Percentiles rank a stretch among this genome's conserved stretches.
Conservation (phyloP, 2,888 invertebrate genomes). For the Embidobia sp. region DNA sequence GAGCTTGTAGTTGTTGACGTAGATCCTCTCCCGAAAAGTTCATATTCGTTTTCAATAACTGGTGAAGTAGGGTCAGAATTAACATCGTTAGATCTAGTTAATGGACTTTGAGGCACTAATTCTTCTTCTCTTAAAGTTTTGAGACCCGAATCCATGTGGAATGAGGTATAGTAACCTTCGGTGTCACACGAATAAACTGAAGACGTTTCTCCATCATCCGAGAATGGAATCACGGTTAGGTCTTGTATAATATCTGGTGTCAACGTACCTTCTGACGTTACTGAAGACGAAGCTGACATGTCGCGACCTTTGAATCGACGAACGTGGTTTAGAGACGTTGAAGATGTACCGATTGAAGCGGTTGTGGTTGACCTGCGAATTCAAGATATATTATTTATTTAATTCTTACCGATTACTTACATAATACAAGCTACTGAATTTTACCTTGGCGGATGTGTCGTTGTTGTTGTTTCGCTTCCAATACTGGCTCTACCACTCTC, state of each 20-base stretch:
- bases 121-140: constrained; percentile 91
- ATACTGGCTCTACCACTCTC: constrained; percentile 93
- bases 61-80: constrained; percentile 87
- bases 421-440: not conserved
- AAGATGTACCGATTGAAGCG: constrained; percentile 80
- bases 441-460: constrained; percentile 82
- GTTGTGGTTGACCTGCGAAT: constrained; percentile 80
- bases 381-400: too few species aligned
- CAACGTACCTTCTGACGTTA: constrained; percentile 92
- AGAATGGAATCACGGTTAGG: constrained; percentile 83
- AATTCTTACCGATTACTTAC: too few species aligned
- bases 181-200: constrained; percentile 98
- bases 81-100: constrained; percentile 84
- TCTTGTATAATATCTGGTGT: constrained; percentile 92
- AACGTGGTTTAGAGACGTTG: constrained; percentile 79
- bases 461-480: constrained; percentile 90
- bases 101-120: constrained; percentile 86
- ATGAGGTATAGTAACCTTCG: constrained; percentile 98
- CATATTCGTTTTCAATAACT: constrained; percentile 93
- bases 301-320: constrained; percentile 81
- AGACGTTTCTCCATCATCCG: constrained; percentile 92
- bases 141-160: constrained; percentile 97
- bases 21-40: constrained; percentile 94
- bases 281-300: constrained; percentile 91
- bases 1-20: constrained; percentile 95